phyloP scores from a whole-genome alignment of 2,113 vertebrate species.

The Gambusia affinis region DNA sequence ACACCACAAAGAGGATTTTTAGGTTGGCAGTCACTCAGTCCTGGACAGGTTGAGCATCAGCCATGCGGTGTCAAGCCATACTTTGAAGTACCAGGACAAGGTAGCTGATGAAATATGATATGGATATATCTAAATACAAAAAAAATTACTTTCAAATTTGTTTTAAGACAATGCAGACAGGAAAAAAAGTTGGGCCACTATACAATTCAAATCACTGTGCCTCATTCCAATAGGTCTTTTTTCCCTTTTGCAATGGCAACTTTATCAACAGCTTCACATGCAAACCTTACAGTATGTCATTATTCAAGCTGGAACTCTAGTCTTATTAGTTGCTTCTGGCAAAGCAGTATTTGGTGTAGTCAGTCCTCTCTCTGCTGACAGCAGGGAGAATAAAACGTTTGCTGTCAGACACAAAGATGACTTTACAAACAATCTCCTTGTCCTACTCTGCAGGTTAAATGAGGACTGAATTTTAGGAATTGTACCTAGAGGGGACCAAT shows the following conservation, averaged over 20 bases:
- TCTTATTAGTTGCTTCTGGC: background rate
- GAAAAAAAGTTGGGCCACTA: background rate
- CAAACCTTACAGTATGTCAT: background rate
- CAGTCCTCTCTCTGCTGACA: conserved; percentile 7
- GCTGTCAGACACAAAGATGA: conserved; percentile 29
- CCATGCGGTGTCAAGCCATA: too few species aligned
- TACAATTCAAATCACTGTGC: background rate
- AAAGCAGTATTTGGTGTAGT: background rate
- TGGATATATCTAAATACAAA: background rate
- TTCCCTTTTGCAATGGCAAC: background rate
- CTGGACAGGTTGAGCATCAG: background rate
- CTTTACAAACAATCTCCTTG: conserved; percentile 25
- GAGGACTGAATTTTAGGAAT: conserved; percentile 30
- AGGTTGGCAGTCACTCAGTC: background rate
- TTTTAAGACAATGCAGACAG: background rate
- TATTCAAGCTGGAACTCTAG: background rate
- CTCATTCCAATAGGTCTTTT: background rate
- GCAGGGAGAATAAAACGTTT: conserved; percentile 3
- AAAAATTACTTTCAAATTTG: background rate
- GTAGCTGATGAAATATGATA: too few species aligned
- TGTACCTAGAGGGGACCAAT: conserved; percentile 4
- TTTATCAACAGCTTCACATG: background rate
- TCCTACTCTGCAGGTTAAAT: conserved; percentile 42
- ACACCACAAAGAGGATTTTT: background rate
- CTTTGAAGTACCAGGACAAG: too few species aligned